phyloP scores from a whole-genome alignment of 2,797 vertebrate genomes.

The Sorex maritimensis region DNA sequence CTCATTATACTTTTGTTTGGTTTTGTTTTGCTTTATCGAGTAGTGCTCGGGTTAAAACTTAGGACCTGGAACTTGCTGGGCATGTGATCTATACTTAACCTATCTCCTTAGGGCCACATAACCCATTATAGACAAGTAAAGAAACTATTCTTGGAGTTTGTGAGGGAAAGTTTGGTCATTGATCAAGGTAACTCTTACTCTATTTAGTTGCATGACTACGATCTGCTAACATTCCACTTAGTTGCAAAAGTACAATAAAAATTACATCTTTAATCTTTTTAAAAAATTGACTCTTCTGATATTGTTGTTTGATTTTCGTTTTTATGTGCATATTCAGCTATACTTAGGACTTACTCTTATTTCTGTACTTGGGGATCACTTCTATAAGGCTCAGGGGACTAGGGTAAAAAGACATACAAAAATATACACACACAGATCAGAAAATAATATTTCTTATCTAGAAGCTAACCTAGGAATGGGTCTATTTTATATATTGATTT shows the following conservation, averaged over 20 bases:
- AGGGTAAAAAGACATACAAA: not conserved
- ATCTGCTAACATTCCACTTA: not conserved
- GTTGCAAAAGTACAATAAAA: not conserved
- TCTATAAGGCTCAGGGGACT: no score
- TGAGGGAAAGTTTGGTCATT: not conserved
- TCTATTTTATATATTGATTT: not conserved
- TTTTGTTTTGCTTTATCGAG: no score
- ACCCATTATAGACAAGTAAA: not conserved
- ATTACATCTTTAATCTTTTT: not conserved
- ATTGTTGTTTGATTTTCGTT: no score
- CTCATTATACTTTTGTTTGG: no score
- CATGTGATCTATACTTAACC: no score
- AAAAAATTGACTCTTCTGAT: not conserved
- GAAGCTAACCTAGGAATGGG: not conserved
- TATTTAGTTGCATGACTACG: not conserved
- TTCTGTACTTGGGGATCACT: no score
- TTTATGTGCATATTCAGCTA: no score
- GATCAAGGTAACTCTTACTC: constrained; percentile 21
- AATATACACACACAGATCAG: not conserved
- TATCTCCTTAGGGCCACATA: no score
- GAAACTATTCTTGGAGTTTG: not conserved
- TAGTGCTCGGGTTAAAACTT: no score
- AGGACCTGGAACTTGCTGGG: no score
- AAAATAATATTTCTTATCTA: not conserved
- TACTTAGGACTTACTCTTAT: no score